Conservation (phyloP, 2,888 invertebrate species). For the Drosophila prolongata region DNA sequence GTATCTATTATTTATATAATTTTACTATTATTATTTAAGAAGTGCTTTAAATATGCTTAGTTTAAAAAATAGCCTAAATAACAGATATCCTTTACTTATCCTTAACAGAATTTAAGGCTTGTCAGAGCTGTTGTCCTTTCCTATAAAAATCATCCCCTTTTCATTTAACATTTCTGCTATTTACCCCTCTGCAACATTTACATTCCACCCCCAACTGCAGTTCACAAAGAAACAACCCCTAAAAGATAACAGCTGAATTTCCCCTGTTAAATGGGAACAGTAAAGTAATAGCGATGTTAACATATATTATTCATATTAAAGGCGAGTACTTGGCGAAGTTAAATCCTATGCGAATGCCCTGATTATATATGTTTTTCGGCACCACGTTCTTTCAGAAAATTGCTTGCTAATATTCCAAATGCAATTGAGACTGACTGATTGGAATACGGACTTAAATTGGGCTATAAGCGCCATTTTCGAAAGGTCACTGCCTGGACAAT, state of each 20-base stretch:
- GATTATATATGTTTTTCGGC: not conserved
- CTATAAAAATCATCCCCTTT: slow-evolving; percentile 22
- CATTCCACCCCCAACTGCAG: slow-evolving; percentile 2
- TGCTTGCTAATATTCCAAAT: slow-evolving; percentile 13
- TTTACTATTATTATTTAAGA: too few species aligned
- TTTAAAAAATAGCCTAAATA: too few species aligned
- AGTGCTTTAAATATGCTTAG: too few species aligned
- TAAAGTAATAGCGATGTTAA: not conserved
- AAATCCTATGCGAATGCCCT: not conserved
- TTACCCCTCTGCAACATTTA: slow-evolving; percentile 4
- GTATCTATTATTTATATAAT: too few species aligned
- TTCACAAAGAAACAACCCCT: not conserved
- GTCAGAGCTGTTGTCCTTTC: slow-evolving; percentile 6
- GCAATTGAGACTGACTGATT: slow-evolving; percentile 37
- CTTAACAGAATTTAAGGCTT: not conserved
- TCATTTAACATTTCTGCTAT: not conserved
- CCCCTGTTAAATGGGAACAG: slow-evolving; percentile 61
- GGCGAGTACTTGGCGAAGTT: not conserved
- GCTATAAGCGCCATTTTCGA: not conserved
- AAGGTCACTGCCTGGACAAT: slow-evolving; percentile 14
- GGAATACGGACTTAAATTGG: not conserved
- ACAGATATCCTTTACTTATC: too few species aligned
- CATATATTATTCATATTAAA: too few species aligned
- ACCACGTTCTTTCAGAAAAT: slow-evolving; percentile 12
- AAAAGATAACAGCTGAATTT: not conserved